Base-by-base conservation (phyloP, 2,113 vertebrate species). In the Planiliza haematocheilus region DNA sequence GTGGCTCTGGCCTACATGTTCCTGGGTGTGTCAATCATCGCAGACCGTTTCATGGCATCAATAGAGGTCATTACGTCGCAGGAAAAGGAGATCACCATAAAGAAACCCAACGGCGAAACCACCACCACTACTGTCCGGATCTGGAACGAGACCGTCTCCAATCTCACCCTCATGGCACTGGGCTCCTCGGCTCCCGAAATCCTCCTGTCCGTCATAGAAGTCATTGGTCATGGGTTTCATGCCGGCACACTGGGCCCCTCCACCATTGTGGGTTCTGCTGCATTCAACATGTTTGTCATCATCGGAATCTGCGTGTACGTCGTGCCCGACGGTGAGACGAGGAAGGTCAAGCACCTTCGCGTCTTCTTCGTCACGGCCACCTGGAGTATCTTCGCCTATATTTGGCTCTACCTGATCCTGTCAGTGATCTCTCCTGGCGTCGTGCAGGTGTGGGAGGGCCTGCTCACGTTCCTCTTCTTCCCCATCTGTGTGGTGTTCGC, bases 231-330 rank as follows among this genome's bases (percentile, higher is more conserved):
- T 8, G 94, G 94, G 74, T 99, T 99, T 86, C 43, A 92, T 0
- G 96, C 98, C 0, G 98, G 98, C 20, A 92, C 97, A 52, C 82
- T 99, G 4, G 98, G 98, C 16, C 97, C 97, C 0, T 95, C 97
- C 88, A 99, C 98, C 13, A 99, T 99, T 0, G 98, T 99, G 57
- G 98, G 98, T 38, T 99, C 97, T 1, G 98, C 98, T 0, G 97
- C 98, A 0, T 99, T 99, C 90, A 99, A 99, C 85, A 99, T 99
- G 97, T 99, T 99, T 48, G 96, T 99, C 90, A 99, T 99, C 86
- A 99, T 99, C 1, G 98, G 97, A 0, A 48, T 99, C 20, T 99
- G 98, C 12, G 97, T 99, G 36, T 97, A 98, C 0, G 97, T 99
- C 2, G 97, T 99, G 70, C 98, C 98, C 0, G 98, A 99, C 1